Evolutionary conservation across 2,113 vertebrate species (phyloP).

Genomic region (Propithecus coquereli): DNA sequence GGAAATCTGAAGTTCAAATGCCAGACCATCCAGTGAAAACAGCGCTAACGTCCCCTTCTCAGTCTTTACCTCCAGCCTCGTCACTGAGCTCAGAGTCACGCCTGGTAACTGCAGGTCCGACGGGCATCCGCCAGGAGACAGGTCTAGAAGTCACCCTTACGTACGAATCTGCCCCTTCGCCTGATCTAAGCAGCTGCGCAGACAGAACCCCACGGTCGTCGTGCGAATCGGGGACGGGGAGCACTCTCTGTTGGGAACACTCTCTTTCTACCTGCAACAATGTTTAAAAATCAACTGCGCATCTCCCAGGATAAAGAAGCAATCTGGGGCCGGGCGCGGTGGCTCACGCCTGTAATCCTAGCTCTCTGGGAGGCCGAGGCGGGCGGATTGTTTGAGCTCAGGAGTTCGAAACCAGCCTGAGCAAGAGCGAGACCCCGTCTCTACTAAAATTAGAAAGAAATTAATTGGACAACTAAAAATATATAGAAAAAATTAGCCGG

Average conservation of each 20-base stretch:
- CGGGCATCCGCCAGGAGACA: accelerated
- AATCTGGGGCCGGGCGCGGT: no score
- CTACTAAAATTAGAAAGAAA: no score
- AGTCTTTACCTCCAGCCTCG: neutral
- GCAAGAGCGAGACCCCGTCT: no score
- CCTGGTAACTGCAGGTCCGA: neutral
- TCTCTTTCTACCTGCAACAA: neutral
- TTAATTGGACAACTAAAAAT: no score
- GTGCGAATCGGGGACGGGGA: neutral
- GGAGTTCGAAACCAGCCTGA: no score
- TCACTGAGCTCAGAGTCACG: accelerated
- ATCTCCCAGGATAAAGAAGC: neutral
- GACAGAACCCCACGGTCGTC: neutral
- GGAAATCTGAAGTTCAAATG: neutral
- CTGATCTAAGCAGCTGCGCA: neutral
- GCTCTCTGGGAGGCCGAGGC: no score
- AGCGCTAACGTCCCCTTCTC: neutral
- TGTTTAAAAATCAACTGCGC: neutral
- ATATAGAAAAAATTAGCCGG: no score
- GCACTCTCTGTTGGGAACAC: neutral
- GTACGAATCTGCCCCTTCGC: neutral
- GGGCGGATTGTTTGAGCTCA: no score
- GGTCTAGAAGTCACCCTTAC: neutral
- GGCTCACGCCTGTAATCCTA: no score
- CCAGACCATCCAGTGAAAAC: neutral